Base-by-base conservation (phyloP, 2,113 vertebrate genomes). In the Psilopsiagon aymara region DNA sequence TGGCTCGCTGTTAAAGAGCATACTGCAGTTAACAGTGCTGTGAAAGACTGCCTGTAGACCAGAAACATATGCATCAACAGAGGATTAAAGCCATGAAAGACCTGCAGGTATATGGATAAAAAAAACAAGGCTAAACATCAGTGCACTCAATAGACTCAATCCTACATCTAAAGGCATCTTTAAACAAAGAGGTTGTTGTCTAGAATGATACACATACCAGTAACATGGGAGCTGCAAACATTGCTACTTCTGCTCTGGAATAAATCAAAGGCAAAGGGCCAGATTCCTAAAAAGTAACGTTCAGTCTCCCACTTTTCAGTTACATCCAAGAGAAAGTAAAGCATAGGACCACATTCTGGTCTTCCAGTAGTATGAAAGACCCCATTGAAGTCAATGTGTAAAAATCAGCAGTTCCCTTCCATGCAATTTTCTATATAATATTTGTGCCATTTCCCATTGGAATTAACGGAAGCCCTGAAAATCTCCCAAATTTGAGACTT, bases 181-280 rank as follows among this genome's bases (percentile, higher is more conserved):
- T 89, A 96, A 96, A 96, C 92, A 94, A 97, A 96, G 92, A 78
- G 71, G 57, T 57, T 91, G 85, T 64, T 83, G 79, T 93, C 88
- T 92, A 28, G 85, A 86, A 73, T 77, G 95, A 96, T 52, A 95
- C 17, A 79, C 41, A 83, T 69, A 81, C 79, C 8, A 0, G 93
- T 91, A 94, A 90, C 0, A 3, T 52, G 79, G 91, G 82, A 94
- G 90, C 82, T 94, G 80, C 76, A 93, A 96, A 92, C 80, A 67
- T 47, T 28, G 79, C 86, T 92, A 67, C 96, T 97, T 97, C 92
- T 43, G 3, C 84, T 82, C 87, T 87, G 94, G 95, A 96, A 82
- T 80, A 77, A 94, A 86, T 94, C 86, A 94, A 89, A 93, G 92
- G 86, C 28, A 1, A 83, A 94, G 60, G 47, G 83, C 67, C 44